A percentile compares a stretch with the other conserved stretches of the same genome.
phyloP scores from a whole-genome alignment of 2,888 invertebrate species.

The Perdita meconis region DNA sequence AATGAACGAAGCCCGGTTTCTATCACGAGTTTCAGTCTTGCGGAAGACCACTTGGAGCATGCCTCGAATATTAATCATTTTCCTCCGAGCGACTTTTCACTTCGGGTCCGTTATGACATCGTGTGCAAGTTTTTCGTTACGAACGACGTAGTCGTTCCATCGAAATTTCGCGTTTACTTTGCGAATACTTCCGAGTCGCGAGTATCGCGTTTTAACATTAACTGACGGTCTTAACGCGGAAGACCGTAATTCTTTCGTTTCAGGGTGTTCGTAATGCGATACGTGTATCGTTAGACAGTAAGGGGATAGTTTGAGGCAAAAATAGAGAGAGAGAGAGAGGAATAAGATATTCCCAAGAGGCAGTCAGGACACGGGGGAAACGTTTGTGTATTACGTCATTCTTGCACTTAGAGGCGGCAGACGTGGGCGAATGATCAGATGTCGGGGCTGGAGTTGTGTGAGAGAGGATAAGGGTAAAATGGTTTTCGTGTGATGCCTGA shows the following conservation, averaged over 20 bases:
- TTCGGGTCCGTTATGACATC: constrained; percentile 32
- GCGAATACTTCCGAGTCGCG: too few relatives aligned
- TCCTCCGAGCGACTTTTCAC: constrained; percentile 19
- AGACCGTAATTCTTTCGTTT: too few relatives aligned
- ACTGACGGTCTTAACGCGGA: too few relatives aligned
- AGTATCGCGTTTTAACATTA: too few relatives aligned
- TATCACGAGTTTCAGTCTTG: constrained; percentile 48
- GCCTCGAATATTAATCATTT: constrained; percentile 62
- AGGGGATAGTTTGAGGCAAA: background rate
- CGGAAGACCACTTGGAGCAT: constrained; percentile 46
- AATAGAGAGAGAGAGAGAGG: constrained; percentile 15
- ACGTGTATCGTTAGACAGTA: background rate
- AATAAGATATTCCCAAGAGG: constrained; percentile 6
- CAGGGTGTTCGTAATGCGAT: constrained; percentile 1
- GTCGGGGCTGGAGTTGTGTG: constrained; percentile 41
- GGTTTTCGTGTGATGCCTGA: constrained; percentile 53
- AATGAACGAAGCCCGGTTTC: constrained; percentile 56
- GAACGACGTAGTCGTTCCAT: background rate
- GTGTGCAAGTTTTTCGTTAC: background rate
- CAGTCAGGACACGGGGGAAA: background rate
- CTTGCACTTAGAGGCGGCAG: constrained; percentile 38
- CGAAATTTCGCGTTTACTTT: too few relatives aligned
- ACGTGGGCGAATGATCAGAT: constrained; percentile 61
- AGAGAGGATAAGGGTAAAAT: constrained; percentile 53
- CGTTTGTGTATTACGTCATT: constrained; percentile 48